Conservation (phyloP, 2,888 invertebrate species). For the Agrochola macilenta region DNA sequence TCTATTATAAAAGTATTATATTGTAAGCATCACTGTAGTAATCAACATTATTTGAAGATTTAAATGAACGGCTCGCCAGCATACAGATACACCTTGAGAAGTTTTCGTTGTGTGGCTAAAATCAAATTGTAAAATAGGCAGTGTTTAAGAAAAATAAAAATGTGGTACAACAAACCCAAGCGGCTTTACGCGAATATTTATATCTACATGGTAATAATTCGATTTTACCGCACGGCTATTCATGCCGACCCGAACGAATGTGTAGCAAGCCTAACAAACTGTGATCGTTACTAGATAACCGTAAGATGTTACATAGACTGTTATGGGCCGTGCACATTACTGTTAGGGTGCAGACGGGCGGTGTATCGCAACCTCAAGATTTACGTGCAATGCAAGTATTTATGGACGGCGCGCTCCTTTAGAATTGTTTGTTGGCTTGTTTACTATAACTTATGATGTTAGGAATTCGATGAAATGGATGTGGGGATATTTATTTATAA, state of each 20-base stretch:
- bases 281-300: constrained; percentile 56
- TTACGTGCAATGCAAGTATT: constrained; percentile 45
- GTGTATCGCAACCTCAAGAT: constrained; percentile 48
- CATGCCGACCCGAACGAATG: constrained; percentile 4
- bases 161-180: background rate
- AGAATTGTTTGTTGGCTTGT: constrained; percentile 41
- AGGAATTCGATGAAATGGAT: constrained; percentile 3
- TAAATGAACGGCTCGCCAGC: no score
- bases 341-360: constrained; percentile 31
- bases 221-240: background rate
- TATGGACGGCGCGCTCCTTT: constrained; percentile 36
- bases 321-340: constrained; percentile 51
- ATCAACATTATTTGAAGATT: no score
- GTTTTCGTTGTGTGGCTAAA: no score
- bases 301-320: constrained; percentile 54
- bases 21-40: no score
- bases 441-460: constrained; percentile 40
- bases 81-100: no score
- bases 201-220: background rate
- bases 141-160: no score
- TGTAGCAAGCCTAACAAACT: constrained; percentile 26
- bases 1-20: no score
- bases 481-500: constrained; percentile 31
- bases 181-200: background rate
- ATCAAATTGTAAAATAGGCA: no score